phyloP scores from a whole-genome alignment of 2,888 invertebrate species.

The Nomada lathburiana region DNA sequence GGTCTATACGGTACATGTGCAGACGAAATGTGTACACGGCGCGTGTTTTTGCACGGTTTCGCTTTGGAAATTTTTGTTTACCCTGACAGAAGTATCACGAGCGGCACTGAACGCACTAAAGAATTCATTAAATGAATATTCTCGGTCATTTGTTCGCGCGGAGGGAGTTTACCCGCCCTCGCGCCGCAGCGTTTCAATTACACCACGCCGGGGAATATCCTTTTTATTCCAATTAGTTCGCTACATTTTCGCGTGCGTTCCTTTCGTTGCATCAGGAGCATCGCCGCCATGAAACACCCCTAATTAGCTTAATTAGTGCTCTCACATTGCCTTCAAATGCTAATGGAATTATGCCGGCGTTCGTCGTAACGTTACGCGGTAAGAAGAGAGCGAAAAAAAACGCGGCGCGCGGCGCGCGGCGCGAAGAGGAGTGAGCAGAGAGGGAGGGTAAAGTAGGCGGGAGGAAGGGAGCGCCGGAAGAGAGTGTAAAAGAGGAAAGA shows the following conservation, averaged over 20 bases:
- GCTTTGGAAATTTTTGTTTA: too few relatives aligned
- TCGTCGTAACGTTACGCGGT: slow-evolving; percentile 50
- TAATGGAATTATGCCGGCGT: slow-evolving; percentile 54
- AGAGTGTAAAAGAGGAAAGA: slow-evolving; percentile 14
- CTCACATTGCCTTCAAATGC: slow-evolving; percentile 57
- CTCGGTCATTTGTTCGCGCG: slow-evolving; percentile 30
- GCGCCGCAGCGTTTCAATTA: slow-evolving; percentile 25
- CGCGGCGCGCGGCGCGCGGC: background rate
- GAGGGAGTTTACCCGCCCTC: background rate
- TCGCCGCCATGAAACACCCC: slow-evolving; percentile 55
- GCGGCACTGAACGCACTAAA: background rate
- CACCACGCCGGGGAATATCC: slow-evolving; percentile 20
- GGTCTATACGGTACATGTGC: background rate
- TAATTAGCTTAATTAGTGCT: slow-evolving; percentile 63
- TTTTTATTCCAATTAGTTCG: slow-evolving; percentile 47
- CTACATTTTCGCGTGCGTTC: slow-evolving; percentile 40
- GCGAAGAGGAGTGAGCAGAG: background rate
- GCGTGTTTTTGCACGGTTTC: too few relatives aligned
- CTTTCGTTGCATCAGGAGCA: slow-evolving; percentile 43
- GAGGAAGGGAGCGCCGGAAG: background rate
- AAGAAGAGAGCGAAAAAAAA: slow-evolving; percentile 10
- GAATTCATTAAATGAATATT: slow-evolving; percentile 49
- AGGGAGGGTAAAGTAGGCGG: background rate
- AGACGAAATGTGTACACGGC: background rate
- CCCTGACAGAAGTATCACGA: too few relatives aligned